These are phyloP conservation scores for Phoxinus dragarum DNA, from an alignment of 2,797 vertebrate species.

Conservation along the genomic window DNA sequence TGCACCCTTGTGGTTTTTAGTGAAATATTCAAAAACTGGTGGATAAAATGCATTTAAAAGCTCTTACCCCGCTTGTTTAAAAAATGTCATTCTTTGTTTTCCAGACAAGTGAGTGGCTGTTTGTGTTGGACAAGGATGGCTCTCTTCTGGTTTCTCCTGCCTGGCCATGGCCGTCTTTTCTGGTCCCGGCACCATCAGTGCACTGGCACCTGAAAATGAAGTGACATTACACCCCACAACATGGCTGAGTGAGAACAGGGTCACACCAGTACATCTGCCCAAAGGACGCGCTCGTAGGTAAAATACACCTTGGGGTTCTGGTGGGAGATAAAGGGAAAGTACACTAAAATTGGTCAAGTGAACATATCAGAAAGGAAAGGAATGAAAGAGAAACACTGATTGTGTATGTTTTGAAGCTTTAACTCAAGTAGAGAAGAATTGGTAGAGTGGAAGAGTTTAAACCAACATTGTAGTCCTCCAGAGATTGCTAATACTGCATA, in stretches of 20 bases:
- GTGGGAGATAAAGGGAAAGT: neutral
- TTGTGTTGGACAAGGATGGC: slow-evolving; percentile 35
- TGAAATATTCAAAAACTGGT: neutral
- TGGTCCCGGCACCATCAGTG: slow-evolving; percentile 52
- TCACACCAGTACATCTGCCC: slow-evolving; percentile 81
- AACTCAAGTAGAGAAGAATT: neutral
- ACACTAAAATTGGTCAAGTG: neutral
- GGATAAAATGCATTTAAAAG: neutral
- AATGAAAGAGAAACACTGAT: neutral
- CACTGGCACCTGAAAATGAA: slow-evolving; percentile 78
- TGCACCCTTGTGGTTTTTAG: neutral
- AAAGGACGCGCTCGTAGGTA: slow-evolving; percentile 87
- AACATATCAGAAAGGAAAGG: neutral
- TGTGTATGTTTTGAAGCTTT: neutral
- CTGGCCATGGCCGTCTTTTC: slow-evolving; percentile 67
- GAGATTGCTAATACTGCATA: neutral
- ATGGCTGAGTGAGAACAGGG: slow-evolving; percentile 82
- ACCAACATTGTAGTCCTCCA: slow-evolving; percentile 14
- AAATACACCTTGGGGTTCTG: neutral
- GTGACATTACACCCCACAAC: slow-evolving; percentile 81
- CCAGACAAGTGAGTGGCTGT: neutral
- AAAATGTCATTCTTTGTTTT: neutral
- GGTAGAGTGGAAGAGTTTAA: neutral
- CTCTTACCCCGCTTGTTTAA: neutral
- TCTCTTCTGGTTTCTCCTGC: slow-evolving; percentile 66